Percentiles rank a stretch among this genome's conserved stretches.
Conservation (phyloP, 2,888 invertebrate species). For the Scaptodrosophila latifasciaeformis region DNA sequence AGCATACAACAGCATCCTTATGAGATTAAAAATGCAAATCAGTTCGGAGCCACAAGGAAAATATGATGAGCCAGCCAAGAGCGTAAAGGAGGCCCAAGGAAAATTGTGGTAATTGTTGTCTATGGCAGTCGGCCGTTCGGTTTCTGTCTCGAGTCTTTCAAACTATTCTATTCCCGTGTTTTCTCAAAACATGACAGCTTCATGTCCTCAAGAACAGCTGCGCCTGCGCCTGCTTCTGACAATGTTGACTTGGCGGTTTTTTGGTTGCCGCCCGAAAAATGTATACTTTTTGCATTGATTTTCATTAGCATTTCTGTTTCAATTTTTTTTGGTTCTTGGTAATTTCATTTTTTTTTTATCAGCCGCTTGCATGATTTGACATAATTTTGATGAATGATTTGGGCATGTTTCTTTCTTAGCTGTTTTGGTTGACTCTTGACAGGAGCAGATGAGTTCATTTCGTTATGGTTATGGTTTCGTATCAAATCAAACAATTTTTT, state of each 20-base stretch:
- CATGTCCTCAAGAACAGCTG: slow-evolving; percentile 50
- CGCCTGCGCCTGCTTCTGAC: slow-evolving; percentile 17
- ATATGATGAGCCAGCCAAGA: slow-evolving; percentile 40
- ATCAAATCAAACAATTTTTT: background rate
- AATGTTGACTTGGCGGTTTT: slow-evolving; percentile 38
- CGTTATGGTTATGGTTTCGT: slow-evolving; percentile 19
- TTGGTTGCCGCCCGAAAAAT: slow-evolving; percentile 23
- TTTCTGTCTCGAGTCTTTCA: slow-evolving; percentile 10
- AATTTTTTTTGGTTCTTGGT: slow-evolving; percentile 24
- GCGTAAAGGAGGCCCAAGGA: slow-evolving; percentile 26
- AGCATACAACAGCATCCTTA: slow-evolving; percentile 61
- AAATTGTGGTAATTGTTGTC: slow-evolving; percentile 58
- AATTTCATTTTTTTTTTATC: slow-evolving; percentile 27
- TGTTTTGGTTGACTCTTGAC: slow-evolving; percentile 28
- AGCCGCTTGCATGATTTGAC: slow-evolving; percentile 62
- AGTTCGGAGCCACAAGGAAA: slow-evolving; percentile 48
- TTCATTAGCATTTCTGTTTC: slow-evolving; percentile 49
- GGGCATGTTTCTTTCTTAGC: slow-evolving; percentile 17
- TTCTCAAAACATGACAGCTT: slow-evolving; percentile 68
- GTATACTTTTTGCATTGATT: slow-evolving; percentile 54
- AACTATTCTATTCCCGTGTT: slow-evolving; percentile 34
- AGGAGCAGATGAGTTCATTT: slow-evolving; percentile 47
- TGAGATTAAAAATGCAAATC: slow-evolving; percentile 74
- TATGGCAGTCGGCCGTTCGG: background rate
- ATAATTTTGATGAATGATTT: slow-evolving; percentile 62